A percentile compares a stretch with the other conserved stretches of the same genome.
phyloP scores from a whole-genome alignment of 2,113 vertebrate species.

The Pelobates fuscus region DNA sequence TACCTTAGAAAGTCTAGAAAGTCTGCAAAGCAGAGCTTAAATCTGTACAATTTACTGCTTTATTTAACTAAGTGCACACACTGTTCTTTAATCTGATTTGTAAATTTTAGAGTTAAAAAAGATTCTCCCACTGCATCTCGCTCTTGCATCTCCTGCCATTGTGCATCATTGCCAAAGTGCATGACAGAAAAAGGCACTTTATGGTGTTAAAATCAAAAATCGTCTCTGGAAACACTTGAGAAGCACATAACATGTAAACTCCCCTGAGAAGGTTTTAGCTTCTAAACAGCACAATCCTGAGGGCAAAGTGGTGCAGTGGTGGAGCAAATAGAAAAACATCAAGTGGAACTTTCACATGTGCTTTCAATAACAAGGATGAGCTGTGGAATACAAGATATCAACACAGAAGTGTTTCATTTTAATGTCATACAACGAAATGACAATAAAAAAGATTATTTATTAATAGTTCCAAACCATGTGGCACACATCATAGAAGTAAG shows the following conservation, averaged over 20 bases:
- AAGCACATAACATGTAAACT: conserved; percentile 45
- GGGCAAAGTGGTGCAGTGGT: conserved; percentile 45
- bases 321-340: conserved; percentile 51
- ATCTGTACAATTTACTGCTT: conserved; percentile 27
- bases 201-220: conserved; percentile 50
- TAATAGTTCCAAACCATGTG: conserved; percentile 6
- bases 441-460: conserved; percentile 15
- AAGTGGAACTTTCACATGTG: conserved; percentile 47
- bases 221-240: conserved; percentile 48
- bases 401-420: conserved; percentile 33
- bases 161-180: conserved; percentile 51
- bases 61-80: conserved; percentile 46
- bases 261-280: conserved; percentile 49
- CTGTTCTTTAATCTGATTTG: conserved; percentile 36
- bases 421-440: conserved; percentile 28
- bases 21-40: conserved; percentile 21
- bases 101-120: conserved; percentile 45
- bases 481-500: neutral
- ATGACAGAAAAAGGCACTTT: conserved; percentile 52
- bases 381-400: conserved; percentile 47
- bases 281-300: conserved; percentile 49
- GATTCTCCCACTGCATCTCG: conserved; percentile 46
- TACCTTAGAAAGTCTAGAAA: neutral
- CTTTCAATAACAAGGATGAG: conserved; percentile 42
- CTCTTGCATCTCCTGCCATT: conserved; percentile 48